These are phyloP conservation scores for Eupithecia insigniata DNA, from an alignment of 2,888 invertebrate species.

Conservation along the genomic window DNA sequence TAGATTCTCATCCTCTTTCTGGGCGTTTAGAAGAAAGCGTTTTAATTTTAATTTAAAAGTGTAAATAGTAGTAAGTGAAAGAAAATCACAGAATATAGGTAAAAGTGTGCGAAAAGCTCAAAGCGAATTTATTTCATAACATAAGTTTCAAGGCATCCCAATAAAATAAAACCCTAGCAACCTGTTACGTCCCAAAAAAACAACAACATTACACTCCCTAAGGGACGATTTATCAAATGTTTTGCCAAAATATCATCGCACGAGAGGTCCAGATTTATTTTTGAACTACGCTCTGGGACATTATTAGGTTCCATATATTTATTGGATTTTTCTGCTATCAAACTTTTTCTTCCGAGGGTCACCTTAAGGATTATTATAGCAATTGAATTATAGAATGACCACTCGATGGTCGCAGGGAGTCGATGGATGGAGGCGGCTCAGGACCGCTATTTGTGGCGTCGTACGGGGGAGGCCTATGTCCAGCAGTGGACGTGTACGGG, in stretches of 20 bases:
- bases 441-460: no score
- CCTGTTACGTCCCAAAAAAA: constrained; percentile 26
- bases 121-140: background rate
- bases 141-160: background rate
- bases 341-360: background rate
- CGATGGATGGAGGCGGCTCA: no score
- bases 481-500: no score
- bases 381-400: no score
- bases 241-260: constrained; percentile 30
- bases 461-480: no score
- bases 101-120: background rate
- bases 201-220: constrained; percentile 14
- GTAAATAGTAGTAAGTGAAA: no score
- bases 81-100: background rate
- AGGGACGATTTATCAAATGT: constrained; percentile 24
- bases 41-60: no score
- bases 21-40: no score
- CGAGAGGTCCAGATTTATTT: constrained; percentile 22
- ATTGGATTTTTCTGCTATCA: background rate
- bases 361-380: background rate
- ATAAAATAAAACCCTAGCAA: constrained; percentile 9
- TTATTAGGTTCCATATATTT: background rate
- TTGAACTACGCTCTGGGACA: background rate
- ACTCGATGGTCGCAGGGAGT: no score
- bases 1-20: no score